A percentile compares a stretch with the other conserved stretches of the same genome.
Evolutionary conservation across 2,797 vertebrate species (phyloP).

Genomic region (Spinus pinus): DNA sequence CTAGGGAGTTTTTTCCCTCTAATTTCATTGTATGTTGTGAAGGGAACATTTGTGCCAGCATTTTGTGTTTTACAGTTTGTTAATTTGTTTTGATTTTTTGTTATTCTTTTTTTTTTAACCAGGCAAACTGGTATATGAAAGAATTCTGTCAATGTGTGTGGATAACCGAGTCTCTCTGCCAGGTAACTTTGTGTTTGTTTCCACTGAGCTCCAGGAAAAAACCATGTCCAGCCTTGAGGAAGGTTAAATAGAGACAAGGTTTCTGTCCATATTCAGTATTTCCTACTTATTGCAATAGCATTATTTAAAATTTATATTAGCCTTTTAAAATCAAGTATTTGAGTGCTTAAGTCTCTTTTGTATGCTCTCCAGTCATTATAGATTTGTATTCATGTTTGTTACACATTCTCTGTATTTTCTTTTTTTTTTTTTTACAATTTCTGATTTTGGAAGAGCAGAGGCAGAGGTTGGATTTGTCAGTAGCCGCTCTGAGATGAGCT

Average conservation of each 20-base stretch:
- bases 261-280: background rate
- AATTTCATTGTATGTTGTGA: background rate
- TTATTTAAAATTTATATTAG: background rate
- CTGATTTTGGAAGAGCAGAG: background rate
- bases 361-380: background rate
- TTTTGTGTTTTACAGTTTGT: background rate
- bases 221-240: background rate
- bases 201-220: background rate
- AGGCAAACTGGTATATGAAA: slow-evolving; percentile 95
- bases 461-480: background rate
- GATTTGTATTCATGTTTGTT: background rate
- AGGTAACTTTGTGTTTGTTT: slow-evolving; percentile 72
- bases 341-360: background rate
- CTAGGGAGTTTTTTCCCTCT: background rate
- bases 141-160: slow-evolving; percentile 93
- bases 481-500: background rate
- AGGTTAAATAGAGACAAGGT: background rate
- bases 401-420: background rate
- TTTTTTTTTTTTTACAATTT: background rate
- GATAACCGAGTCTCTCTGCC: slow-evolving; percentile 76
- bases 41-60: background rate
- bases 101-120: background rate
- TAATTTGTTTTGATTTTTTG: background rate
- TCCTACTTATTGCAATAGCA: background rate
- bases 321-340: background rate